A percentile compares a stretch with the other conserved stretches of the same genome.
phyloP scores from a whole-genome alignment of 2,113 vertebrate genomes.

The Phrynosoma blainvillii region DNA sequence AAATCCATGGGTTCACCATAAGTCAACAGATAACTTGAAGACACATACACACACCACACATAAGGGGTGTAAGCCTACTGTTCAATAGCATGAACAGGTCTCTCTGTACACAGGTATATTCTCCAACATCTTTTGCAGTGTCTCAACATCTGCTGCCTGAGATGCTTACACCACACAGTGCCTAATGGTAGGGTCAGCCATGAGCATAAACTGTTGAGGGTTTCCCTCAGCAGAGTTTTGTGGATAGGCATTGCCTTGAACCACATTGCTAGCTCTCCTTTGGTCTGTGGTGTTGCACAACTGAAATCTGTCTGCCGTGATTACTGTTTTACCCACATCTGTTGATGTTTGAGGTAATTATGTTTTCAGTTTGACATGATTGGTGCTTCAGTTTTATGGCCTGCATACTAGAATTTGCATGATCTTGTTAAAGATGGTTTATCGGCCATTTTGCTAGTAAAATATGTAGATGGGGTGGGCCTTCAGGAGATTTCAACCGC shows the following conservation, averaged over 20 bases:
- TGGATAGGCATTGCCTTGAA: too few species aligned
- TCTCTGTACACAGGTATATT: neutral
- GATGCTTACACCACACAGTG: neutral
- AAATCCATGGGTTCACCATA: too few species aligned
- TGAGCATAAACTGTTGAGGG: too few species aligned
- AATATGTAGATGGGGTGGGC: neutral
- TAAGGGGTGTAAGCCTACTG: neutral
- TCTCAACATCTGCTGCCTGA: neutral
- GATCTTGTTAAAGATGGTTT: neutral
- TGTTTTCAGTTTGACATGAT: neutral
- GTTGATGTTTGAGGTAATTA: neutral
- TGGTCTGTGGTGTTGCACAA: neutral
- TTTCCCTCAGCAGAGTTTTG: too few species aligned
- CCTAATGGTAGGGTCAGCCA: too few species aligned
- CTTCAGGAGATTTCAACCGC: neutral
- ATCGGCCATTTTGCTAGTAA: neutral
- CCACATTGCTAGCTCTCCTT: neutral
- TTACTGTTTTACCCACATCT: slow-evolving; percentile 18
- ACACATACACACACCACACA: too few species aligned
- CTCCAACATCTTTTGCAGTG: neutral
- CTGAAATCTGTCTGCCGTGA: neutral
- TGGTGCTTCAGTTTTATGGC: neutral
- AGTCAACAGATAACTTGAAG: too few species aligned
- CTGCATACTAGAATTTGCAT: neutral
- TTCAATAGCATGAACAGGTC: neutral